Percentiles rank a stretch among this genome's conserved stretches.
Conservation (phyloP, 2,797 vertebrate genomes). For the Brachyalestes nurse region DNA sequence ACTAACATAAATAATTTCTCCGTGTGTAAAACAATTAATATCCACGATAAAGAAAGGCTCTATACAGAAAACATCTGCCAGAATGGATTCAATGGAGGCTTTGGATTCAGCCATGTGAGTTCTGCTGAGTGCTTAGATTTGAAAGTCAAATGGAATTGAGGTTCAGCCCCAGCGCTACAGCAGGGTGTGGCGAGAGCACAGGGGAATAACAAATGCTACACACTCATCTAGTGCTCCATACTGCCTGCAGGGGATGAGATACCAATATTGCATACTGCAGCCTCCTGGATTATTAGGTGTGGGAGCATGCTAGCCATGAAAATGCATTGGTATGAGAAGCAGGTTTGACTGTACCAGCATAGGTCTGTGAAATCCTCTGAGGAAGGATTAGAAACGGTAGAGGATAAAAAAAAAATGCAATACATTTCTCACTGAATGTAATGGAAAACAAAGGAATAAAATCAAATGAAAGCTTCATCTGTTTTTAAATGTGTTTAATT, state of each 20-base stretch:
- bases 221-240: constrained; percentile 19
- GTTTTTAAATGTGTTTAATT: background rate
- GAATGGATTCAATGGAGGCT: background rate
- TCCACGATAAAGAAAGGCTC: background rate
- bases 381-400: background rate
- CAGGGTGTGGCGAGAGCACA: constrained; percentile 5
- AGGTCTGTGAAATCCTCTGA: constrained; percentile 1
- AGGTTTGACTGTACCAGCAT: background rate
- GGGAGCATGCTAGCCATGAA: constrained; percentile 10
- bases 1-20: too few relatives aligned
- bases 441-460: background rate
- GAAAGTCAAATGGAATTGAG: constrained; percentile 34
- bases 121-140: constrained; percentile 13
- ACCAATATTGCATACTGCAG: constrained; percentile 28
- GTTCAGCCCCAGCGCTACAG: constrained; percentile 13
- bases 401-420: background rate
- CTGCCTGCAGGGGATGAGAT: constrained; percentile 34
- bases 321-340: constrained; percentile 10
- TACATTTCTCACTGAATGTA: background rate
- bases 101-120: background rate
- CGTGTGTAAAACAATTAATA: background rate
- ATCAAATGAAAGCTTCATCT: background rate
- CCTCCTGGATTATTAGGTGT: constrained; percentile 38
- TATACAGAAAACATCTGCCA: background rate
- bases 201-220: constrained; percentile 37